Evolutionary conservation across 2,113 vertebrate species (phyloP).

Genomic region (Melanocharis versteri): DNA sequence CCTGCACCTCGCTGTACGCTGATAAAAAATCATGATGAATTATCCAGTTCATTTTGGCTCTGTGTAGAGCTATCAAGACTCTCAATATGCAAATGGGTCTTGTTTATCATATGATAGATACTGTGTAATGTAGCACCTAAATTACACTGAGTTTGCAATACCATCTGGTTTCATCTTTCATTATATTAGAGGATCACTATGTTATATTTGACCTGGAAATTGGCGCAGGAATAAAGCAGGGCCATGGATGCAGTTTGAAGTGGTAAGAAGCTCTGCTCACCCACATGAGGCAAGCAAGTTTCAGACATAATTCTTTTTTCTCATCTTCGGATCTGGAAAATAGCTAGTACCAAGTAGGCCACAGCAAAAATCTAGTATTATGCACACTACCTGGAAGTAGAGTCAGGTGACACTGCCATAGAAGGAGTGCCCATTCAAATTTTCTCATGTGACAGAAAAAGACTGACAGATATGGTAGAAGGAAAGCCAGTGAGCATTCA

Average conservation of each 20-base stretch:
- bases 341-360: background rate
- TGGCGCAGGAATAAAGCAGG: background rate
- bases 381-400: background rate
- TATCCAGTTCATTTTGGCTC: constrained; percentile 6
- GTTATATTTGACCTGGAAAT: constrained; percentile 31
- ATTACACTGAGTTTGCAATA: constrained; percentile 8
- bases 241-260: background rate
- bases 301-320: background rate
- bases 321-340: background rate
- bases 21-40: background rate
- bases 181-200: background rate
- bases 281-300: background rate
- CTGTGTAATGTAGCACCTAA: background rate
- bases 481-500: background rate
- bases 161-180: constrained; percentile 39
- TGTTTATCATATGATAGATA: constrained; percentile 36
- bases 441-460: background rate
- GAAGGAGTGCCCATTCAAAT: background rate
- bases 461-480: background rate
- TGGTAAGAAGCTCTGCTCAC: background rate
- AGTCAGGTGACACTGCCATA: background rate
- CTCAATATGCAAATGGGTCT: background rate
- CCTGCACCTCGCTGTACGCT: background rate
- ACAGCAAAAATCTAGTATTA: background rate
- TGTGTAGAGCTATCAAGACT: background rate